phyloP scores from a whole-genome alignment of 1,140 invertebrate species.

The Pseudomyrmex cubaensis region DNA sequence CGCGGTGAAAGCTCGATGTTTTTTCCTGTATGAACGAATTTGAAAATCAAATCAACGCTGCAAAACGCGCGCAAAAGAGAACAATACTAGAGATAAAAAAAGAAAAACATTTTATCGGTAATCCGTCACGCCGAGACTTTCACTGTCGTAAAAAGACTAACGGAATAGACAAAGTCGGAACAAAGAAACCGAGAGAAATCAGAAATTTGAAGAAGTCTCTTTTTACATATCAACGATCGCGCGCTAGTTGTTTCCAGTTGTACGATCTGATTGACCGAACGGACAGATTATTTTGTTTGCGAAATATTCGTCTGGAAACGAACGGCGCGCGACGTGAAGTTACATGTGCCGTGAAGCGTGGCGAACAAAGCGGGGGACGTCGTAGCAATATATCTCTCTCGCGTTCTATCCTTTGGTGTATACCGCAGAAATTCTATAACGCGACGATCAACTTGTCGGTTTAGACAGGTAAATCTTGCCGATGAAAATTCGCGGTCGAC shows the following conservation, averaged over 20 bases:
- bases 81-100: too few relatives aligned
- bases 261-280: too few relatives aligned
- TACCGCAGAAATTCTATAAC: slow-evolving; percentile 80
- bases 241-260: not conserved
- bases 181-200: not conserved
- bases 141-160: slow-evolving; percentile 24
- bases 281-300: not conserved
- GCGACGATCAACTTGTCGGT: slow-evolving; percentile 61
- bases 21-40: too few relatives aligned
- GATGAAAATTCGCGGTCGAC: not conserved
- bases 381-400: slow-evolving; percentile 34
- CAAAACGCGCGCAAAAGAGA: too few relatives aligned
- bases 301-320: not conserved
- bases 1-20: too few relatives aligned
- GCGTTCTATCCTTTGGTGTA: slow-evolving; percentile 76
- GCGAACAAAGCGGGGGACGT: slow-evolving; percentile 62
- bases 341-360: slow-evolving; percentile 66
- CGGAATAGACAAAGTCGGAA: too few relatives aligned
- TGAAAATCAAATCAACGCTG: slow-evolving; percentile 8
- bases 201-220: not conserved
- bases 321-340: slow-evolving; percentile 20
- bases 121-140: slow-evolving; percentile 23
- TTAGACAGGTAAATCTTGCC: not conserved
- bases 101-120: not conserved
- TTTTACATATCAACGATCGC: not conserved